Evolutionary conservation across 2,888 invertebrate species (phyloP).

Genomic region (Brassicogethes aeneus): DNA sequence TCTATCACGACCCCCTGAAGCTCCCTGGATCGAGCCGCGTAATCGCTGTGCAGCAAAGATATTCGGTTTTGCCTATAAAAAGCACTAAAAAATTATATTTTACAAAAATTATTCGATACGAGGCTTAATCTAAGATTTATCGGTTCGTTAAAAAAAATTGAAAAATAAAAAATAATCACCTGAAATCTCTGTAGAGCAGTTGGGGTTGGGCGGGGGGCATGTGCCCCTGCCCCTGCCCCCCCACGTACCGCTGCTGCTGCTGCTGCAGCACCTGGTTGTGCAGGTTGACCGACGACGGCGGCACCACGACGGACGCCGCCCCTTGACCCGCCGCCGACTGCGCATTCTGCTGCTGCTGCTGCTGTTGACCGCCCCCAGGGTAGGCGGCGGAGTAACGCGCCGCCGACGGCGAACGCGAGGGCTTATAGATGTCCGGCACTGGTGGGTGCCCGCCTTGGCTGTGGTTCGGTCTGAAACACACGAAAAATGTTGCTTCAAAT

Average conservation of each 20-base stretch:
- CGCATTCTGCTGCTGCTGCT: neutral
- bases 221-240: constrained; percentile 22
- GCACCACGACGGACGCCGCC: neutral
- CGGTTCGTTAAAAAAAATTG: too few species aligned
- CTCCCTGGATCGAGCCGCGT: constrained; percentile 32
- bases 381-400: constrained; percentile 42
- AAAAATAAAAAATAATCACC: too few species aligned
- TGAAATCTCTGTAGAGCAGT: constrained; percentile 43
- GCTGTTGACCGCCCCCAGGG: neutral
- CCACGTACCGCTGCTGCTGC: constrained; percentile 36
- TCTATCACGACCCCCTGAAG: constrained; percentile 20
- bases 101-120: constrained; percentile 17
- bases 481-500: constrained; percentile 4
- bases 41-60: constrained; percentile 54
- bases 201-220: constrained; percentile 34
- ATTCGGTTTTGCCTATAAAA: constrained; percentile 51
- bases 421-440: constrained; percentile 31
- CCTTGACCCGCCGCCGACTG: neutral
- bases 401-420: constrained; percentile 42
- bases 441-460: constrained; percentile 25
- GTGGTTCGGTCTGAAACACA: constrained; percentile 29
- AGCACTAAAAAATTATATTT: too few species aligned
- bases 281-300: neutral
- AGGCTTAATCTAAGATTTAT: too few species aligned
- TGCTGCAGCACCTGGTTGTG: constrained; percentile 38